Evolutionary conservation across 2,888 invertebrate species (phyloP).

Genomic region (Scrobipalpa atriplicella): DNA sequence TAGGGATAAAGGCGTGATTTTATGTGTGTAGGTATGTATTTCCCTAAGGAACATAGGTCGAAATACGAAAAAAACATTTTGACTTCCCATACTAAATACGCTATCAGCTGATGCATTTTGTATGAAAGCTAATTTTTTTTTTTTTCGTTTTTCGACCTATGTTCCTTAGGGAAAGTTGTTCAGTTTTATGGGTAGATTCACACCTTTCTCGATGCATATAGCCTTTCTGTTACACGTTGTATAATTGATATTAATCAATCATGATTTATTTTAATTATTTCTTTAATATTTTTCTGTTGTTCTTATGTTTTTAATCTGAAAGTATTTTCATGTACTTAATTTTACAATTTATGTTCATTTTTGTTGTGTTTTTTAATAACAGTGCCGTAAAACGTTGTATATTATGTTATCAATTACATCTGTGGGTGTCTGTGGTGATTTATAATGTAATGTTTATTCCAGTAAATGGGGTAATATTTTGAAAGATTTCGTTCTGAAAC

Average conservation of each 20-base stretch:
- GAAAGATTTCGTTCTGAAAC: neutral
- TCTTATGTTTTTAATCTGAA: neutral
- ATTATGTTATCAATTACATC: constrained; percentile 25
- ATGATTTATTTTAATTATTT: neutral
- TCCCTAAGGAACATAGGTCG: too few species aligned
- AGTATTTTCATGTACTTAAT: constrained; percentile 4
- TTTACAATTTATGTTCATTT: neutral
- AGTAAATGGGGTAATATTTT: neutral
- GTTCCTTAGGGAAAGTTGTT: constrained; percentile 1
- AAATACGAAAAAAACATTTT: too few species aligned
- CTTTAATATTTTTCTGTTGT: neutral
- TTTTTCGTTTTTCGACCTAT: neutral
- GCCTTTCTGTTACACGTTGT: too few species aligned
- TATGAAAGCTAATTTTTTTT: neutral
- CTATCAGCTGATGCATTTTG: too few species aligned
- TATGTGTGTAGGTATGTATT: too few species aligned
- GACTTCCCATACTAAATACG: too few species aligned
- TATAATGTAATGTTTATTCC: neutral
- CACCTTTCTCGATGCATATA: too few species aligned
- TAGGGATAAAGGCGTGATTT: too few species aligned
- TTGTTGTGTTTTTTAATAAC: constrained; percentile 6
- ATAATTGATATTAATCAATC: neutral
- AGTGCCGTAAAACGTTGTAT: neutral
- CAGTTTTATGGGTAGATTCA: too few species aligned
- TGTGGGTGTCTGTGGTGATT: constrained; percentile 5